A percentile compares a stretch with the other conserved stretches of the same genome.
Conservation (phyloP, 1,140 invertebrate species). For the Euura lappo region DNA sequence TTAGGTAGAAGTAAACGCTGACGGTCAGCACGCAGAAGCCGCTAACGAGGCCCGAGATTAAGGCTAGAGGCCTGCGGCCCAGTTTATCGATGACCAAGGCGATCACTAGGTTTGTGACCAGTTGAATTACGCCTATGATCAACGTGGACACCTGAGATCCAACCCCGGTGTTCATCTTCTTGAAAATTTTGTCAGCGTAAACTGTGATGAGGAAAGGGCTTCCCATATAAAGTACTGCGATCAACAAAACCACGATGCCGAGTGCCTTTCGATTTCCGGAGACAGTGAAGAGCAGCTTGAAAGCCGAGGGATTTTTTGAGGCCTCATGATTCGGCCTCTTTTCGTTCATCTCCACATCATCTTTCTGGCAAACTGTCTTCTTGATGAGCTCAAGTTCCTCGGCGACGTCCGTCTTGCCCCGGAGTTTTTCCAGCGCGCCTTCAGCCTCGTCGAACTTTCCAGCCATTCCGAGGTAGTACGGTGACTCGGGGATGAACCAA, state of each 20-base stretch:
- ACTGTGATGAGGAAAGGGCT: constrained; percentile 74
- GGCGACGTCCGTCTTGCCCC: constrained; percentile 33
- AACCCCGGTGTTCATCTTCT: constrained; percentile 57
- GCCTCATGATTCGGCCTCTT: constrained; percentile 23
- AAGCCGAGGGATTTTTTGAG: background rate
- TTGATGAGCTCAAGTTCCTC: constrained; percentile 49
- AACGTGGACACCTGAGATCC: constrained; percentile 57
- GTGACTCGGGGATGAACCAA: constrained; percentile 61
- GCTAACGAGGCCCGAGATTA: constrained; percentile 39
- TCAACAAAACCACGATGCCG: constrained; percentile 67
- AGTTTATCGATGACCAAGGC: constrained; percentile 53
- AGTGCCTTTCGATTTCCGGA: constrained; percentile 69
- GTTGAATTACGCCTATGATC: constrained; percentile 60
- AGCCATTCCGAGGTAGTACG: constrained; percentile 38
- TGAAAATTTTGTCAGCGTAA: constrained; percentile 75
- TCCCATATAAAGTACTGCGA: constrained; percentile 73
- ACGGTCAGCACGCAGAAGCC: constrained; percentile 57
- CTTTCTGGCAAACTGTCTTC: constrained; percentile 59
- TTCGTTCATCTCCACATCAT: constrained; percentile 59
- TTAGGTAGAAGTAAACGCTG: constrained; percentile 66
- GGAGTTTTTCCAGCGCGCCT: constrained; percentile 29
- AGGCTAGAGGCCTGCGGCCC: constrained; percentile 61
- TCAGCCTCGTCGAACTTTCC: constrained; percentile 30
- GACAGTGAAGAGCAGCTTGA: constrained; percentile 59
- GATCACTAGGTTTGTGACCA: constrained; percentile 42